Evolutionary conservation across 2,888 invertebrate genomes (phyloP).

Genomic region (Sarcophaga carnaria): DNA sequence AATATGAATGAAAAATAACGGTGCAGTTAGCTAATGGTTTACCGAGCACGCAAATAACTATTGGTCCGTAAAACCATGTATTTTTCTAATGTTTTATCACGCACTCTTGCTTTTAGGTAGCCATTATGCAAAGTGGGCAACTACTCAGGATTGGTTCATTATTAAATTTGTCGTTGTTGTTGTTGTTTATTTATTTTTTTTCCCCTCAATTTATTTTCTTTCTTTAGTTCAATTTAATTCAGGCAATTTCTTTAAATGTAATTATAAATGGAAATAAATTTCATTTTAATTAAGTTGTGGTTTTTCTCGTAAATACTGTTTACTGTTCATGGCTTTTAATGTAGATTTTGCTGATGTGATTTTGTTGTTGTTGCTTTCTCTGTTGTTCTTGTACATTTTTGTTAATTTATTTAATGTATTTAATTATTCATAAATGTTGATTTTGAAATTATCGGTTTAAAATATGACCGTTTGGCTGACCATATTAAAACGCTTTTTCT

Average conservation of each 20-base stretch:
- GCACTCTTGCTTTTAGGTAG: no score
- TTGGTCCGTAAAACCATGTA: no score
- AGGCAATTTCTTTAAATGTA: constrained; percentile 25
- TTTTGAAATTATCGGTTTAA: constrained; percentile 50
- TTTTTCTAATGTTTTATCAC: no score
- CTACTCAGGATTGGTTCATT: no score
- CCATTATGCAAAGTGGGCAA: no score
- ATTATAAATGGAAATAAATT: constrained; percentile 66
- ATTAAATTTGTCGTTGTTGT: no score
- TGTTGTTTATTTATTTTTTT: background rate
- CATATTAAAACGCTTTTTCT: no score
- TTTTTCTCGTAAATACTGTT: constrained; percentile 59
- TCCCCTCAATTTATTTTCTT: background rate
- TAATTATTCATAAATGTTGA: constrained; percentile 66
- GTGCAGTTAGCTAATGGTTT: no score
- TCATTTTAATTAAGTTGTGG: constrained; percentile 68
- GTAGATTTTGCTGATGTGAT: background rate
- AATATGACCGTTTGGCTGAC: constrained; percentile 6
- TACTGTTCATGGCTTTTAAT: constrained; percentile 22
- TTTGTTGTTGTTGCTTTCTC: background rate
- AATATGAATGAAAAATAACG: no score
- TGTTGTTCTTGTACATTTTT: background rate
- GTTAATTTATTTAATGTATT: constrained; percentile 57
- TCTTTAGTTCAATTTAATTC: background rate
- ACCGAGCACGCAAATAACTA: no score